Conservation (phyloP, 2,797 vertebrate species). For the Phoeniculus purpureus region DNA sequence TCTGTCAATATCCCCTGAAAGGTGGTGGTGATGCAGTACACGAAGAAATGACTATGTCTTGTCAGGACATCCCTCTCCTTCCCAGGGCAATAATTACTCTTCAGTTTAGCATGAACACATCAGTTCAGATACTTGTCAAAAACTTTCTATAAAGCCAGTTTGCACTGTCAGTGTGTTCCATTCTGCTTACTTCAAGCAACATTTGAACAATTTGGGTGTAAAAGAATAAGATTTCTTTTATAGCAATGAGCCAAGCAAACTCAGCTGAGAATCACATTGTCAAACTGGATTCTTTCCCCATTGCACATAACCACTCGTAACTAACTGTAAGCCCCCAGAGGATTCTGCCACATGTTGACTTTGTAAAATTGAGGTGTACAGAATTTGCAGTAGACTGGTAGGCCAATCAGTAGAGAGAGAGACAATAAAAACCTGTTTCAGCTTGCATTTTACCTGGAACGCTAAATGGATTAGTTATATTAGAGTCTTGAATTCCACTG, state of each 20-base stretch:
- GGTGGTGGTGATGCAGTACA: fast-evolving
- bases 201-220: not conserved
- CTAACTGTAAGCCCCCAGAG: not conserved
- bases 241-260: not conserved
- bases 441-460: slow-evolving; percentile 9
- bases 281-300: not conserved
- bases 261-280: not conserved
- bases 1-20: not conserved
- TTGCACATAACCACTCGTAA: not conserved
- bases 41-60: not conserved
- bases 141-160: not conserved
- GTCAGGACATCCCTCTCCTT: not conserved
- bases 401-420: not conserved
- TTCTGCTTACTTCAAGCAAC: not conserved
- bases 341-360: not conserved
- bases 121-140: not conserved
- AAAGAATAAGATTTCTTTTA: not conserved
- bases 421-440: not conserved
- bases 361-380: not conserved
- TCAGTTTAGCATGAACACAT: not conserved
- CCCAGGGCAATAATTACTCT: not conserved
- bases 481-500: not conserved
- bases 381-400: not conserved
- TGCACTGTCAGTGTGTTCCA: not conserved
- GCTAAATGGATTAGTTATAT: not conserved